Evolutionary conservation across 1,140 invertebrate species (phyloP), one percentile per base, ranked within the genome.

Genomic region (Saxidomus purpurata): DNA sequence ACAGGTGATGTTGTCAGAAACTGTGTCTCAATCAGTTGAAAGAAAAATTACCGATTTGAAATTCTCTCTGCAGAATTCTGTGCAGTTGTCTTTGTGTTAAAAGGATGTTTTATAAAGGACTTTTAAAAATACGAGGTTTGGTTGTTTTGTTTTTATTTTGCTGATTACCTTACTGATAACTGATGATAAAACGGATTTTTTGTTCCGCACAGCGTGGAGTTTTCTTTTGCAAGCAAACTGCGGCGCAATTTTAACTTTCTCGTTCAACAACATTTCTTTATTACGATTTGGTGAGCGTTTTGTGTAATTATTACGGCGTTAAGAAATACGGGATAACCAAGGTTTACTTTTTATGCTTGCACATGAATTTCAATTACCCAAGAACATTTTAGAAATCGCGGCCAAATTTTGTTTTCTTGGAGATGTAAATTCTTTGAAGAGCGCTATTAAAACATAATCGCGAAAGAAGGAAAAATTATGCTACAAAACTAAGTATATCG

Each of bases 381-480:
- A 28, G 34, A 67, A 67, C n/a, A 71, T 71, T 38, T 71, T 4
- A 40, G 67, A 71, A 71, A 40, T 1, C 36, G 67, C 67, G 34
- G 38, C 67, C 36, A 63, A 63, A 63, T 38, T 71, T 36, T 71
- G 67, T 71, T 71, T 38, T 17, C 22, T 31, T 71, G 67, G 67
- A 36, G 11, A 38, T 71, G 67, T 9, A 38, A 71, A 71, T 36
- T 49, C 76, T 79, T 79, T 79, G 76, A 79, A 79, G 76, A 79
- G 1, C 43, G 19, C 76, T 76, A 79, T 79, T 79, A 79, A 79
- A 79, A 52, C 28, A 52, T 59, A 55, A 52, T 79, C 47, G 47
- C 49, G 36, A 19, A 79, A 19, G 31, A 34, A 36, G 47, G 9
- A 52, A 52, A 52, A 55, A 9, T 31, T 22, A 52, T 52, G 34